Conservation (phyloP, 2,888 invertebrate genomes). For the Drosophila ezoana region DNA sequence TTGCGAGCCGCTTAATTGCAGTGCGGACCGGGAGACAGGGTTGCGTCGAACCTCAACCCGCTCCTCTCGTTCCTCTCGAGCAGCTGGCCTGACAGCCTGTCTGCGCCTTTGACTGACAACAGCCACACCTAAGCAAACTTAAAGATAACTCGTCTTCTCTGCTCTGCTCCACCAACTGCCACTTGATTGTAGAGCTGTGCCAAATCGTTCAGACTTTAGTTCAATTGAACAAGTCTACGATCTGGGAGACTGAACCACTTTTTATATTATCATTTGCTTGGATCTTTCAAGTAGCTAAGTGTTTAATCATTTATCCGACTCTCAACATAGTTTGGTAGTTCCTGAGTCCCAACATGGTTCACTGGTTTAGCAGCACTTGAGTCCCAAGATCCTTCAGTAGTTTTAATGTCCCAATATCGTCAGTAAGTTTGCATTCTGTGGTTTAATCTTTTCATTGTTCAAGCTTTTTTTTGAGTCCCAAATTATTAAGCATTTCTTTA, state of each 20-base stretch:
- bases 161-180: conserved; percentile 36
- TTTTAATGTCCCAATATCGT: no score
- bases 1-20: conserved; percentile 74
- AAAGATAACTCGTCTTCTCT: conserved; percentile 13
- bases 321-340: no score
- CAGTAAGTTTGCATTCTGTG: no score
- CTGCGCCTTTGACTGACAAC: conserved; percentile 75
- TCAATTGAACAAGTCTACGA: conserved; percentile 1
- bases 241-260: not conserved
- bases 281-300: not conserved
- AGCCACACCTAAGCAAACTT: conserved; percentile 75
- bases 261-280: not conserved
- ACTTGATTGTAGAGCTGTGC: conserved; percentile 37
- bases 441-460: no score
- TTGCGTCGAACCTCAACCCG: not conserved
- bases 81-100: conserved; percentile 61
- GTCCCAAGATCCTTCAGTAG: no score
- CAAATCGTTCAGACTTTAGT: not conserved
- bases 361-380: not conserved
- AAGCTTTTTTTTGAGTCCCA: not conserved
- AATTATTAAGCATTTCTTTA: not conserved
- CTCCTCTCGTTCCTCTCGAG: conserved; percentile 4
- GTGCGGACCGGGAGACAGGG: conserved; percentile 7
- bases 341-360: no score
- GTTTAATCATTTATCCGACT: not conserved